A percentile compares a stretch with the other conserved stretches of the same genome.
phyloP scores from a whole-genome alignment of 1,140 invertebrate species.

The Drosophila miranda region DNA sequence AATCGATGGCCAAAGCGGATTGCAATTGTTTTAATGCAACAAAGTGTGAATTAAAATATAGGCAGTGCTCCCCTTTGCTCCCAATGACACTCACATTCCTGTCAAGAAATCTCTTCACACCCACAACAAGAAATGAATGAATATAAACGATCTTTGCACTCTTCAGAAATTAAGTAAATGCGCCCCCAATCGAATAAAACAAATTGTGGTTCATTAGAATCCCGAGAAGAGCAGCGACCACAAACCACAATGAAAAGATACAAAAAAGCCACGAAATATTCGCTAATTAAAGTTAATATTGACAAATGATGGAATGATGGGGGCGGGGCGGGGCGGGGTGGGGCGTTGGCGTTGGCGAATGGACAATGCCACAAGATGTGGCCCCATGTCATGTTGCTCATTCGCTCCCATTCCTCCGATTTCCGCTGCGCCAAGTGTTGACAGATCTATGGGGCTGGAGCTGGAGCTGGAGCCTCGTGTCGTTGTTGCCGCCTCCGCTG shows the following conservation, averaged over 20 bases:
- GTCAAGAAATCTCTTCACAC: slow-evolving; percentile 11
- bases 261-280: slow-evolving; percentile 31
- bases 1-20: no score
- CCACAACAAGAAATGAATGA: slow-evolving; percentile 30
- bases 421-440: slow-evolving; percentile 61
- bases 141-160: slow-evolving; percentile 61
- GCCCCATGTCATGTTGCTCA: slow-evolving; percentile 29
- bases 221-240: slow-evolving; percentile 21
- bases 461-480: slow-evolving; percentile 45
- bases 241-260: background rate
- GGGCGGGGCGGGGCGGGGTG: no score
- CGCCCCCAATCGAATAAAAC: slow-evolving; percentile 54
- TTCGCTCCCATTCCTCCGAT: slow-evolving; percentile 10
- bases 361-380: slow-evolving; percentile 68
- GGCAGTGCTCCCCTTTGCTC: no score
- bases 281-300: slow-evolving; percentile 79
- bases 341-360: slow-evolving; percentile 37
- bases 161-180: slow-evolving; percentile 22
- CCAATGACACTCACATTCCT: background rate
- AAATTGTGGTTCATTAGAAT: slow-evolving; percentile 61
- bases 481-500: slow-evolving; percentile 62
- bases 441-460: slow-evolving; percentile 63
- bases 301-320: slow-evolving; percentile 64
- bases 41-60: no score
- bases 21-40: no score